phyloP scores from a whole-genome alignment of 2,797 vertebrate species.

The Myoxocephalus aenaeus region DNA sequence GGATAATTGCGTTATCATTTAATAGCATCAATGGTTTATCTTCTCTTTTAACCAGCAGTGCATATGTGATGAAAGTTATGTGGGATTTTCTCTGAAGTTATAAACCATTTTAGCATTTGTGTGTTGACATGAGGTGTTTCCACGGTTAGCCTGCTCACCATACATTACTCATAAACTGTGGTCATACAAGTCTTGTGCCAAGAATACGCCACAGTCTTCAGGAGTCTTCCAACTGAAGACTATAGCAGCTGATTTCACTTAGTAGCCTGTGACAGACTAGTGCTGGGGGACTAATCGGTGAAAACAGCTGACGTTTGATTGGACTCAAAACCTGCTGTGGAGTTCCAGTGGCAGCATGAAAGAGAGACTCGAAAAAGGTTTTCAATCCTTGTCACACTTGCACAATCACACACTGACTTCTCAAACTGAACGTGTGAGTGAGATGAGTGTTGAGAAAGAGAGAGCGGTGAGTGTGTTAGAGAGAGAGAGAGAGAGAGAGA shows the following conservation, averaged over 20 bases:
- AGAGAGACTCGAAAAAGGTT: slow-evolving; percentile 24
- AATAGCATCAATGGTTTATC: background rate
- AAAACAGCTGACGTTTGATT: slow-evolving; percentile 68
- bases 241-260: slow-evolving; percentile 63
- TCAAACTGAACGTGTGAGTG: slow-evolving; percentile 50
- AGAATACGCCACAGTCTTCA: background rate
- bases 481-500: slow-evolving; percentile 22
- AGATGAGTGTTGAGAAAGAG: slow-evolving; percentile 7
- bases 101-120: background rate
- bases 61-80: background rate
- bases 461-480: background rate
- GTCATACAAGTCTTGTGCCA: background rate
- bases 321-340: slow-evolving; percentile 39
- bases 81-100: background rate
- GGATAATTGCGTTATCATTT: background rate
- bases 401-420: slow-evolving; percentile 47
- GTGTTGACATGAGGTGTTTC: background rate
- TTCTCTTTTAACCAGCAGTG: too few species aligned
- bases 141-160: background rate
- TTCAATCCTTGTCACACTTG: slow-evolving; percentile 33
- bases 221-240: background rate
- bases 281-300: slow-evolving; percentile 64
- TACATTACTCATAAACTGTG: background rate
- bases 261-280: slow-evolving; percentile 23
- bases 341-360: slow-evolving; percentile 31